Evolutionary conservation across 2,888 invertebrate species (phyloP), one percentile per base, ranked within the genome.

Genomic region (Hydroisotoma schaefferi): DNA sequence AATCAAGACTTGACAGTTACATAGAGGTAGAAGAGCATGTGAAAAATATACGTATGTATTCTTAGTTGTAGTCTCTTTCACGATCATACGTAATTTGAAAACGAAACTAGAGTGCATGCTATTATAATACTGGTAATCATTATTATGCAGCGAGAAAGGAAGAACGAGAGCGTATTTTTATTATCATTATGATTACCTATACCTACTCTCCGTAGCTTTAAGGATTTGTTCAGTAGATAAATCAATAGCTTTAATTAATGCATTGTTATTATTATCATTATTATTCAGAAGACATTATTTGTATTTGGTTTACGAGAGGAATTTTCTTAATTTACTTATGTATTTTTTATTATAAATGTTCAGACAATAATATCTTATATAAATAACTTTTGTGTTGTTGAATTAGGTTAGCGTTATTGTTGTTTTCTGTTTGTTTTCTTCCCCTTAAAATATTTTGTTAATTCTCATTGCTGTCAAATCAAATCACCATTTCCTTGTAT

Each of bases 91-190:
- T 40, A 40, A 40, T 40, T n/a, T 40, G n/a, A 10, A 18, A 40
- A 18, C 40, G 20, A 40, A n/a, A n/a, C n/a, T n/a, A 40, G 40
- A 40, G 5, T 40, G 40, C 40, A 40, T 40, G 40, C 40, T 40
- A 10, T 18, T 4, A 40, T 18, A 40, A 20, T 40, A n/a, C n/a
- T n/a, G n/a, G n/a, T 40, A 40, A 15, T 33, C 40, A 18, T 40
- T 40, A 40, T 4, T 18, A 15, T 40, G 20, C n/a, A 40, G 8
- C 40, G 40, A 55, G 28, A 49, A n/a, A 29, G 29, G 29, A 33
- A 28, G 55, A 44, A 55, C 55, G 55, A 55, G 55, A 55, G 55
- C 46, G 55, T 55, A 55, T 55, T 55, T 55, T 55, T 55, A 55
- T 55, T 55, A 55, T 40, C 18, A 40, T 40, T 43, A 37, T 40